Evolutionary conservation across 2,797 vertebrate species (phyloP).

Genomic region (Danionella dracula): DNA sequence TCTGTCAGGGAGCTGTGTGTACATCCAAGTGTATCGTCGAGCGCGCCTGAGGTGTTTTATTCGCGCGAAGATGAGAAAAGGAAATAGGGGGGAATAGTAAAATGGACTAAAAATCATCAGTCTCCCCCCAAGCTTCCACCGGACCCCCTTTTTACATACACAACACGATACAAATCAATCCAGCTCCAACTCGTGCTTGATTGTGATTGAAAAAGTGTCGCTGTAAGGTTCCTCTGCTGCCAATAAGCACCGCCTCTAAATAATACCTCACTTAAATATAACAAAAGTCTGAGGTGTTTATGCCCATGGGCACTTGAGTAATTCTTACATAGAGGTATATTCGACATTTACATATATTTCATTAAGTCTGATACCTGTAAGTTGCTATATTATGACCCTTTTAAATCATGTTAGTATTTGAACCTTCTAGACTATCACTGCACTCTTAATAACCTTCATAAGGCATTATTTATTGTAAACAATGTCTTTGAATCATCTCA

Average conservation of each 20-base stretch:
- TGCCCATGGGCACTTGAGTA: too few relatives aligned
- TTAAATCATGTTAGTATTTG: too few relatives aligned
- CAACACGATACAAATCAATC: slow-evolving; percentile 74
- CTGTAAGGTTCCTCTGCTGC: slow-evolving; percentile 73
- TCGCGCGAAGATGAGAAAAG: slow-evolving; percentile 50
- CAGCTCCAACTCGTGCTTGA: slow-evolving; percentile 78
- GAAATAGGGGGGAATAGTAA: slow-evolving; percentile 44
- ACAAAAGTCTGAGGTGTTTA: slow-evolving; percentile 66
- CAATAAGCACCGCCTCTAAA: slow-evolving; percentile 80
- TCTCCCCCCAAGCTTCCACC: slow-evolving; percentile 66
- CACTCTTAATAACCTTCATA: too few relatives aligned
- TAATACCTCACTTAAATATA: slow-evolving; percentile 70
- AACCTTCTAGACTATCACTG: too few relatives aligned
- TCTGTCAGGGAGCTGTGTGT: slow-evolving; percentile 67
- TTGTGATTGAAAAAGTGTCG: slow-evolving; percentile 74
- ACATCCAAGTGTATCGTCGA: slow-evolving; percentile 54
- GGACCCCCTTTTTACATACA: slow-evolving; percentile 63
- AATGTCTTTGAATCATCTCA: too few relatives aligned
- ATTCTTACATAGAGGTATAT: too few relatives aligned
- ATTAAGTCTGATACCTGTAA: too few relatives aligned
- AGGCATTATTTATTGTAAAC: too few relatives aligned
- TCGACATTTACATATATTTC: too few relatives aligned
- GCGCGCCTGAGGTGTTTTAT: slow-evolving; percentile 45
- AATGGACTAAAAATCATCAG: slow-evolving; percentile 56
- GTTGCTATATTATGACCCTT: too few relatives aligned